Evolutionary conservation across 2,888 invertebrate genomes (phyloP), one percentile per base, ranked within the genome.

Genomic region (Noctua janthe): DNA sequence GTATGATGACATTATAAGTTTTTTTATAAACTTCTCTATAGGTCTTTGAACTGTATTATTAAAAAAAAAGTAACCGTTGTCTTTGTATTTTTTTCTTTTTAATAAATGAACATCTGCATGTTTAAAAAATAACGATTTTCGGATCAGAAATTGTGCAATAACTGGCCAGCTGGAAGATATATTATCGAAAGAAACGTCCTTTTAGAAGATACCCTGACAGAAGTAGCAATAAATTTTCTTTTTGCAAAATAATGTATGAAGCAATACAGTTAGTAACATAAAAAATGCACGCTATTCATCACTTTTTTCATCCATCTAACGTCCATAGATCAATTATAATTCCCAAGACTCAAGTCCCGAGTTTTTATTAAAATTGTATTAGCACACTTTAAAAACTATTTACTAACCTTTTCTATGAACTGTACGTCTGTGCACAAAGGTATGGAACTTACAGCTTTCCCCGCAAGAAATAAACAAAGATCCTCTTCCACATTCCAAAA

Each of bases 11-110:
- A 94, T 94, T 93, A 93, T 90, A 90, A 91, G 17, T n/a, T 69
- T 92, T 94, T 94, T 93, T 89, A 91, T 92, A 90, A 92, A 92
- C 91, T 90, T 91, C 91, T 90, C 91, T 91, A 86, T 88, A 92
- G 95, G 94, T 90, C 94, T 92, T 95, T 95, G 95, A 94, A 92
- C 96, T 92, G 92, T 80, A 81, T 84, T 80, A 90, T 92, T 92
- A 91, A 75, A 84, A 82, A 71, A 56, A 67, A 76, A 35, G 10
- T 20, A 20, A 82, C 86, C 86, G 85, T 84, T 90, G 81, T 49
- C 15, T 82, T 76, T 64, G 49, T 29, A 29, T 29, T 62, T 29
- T 62, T 56, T 64, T 71, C 54, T 51, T 71, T 49, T n/a, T 29
- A 29, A 56, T 59, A 62, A 71, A 56, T 66, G 3, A n/a, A 70